Conservation (phyloP, 2,113 vertebrate species). For the Tor tambroides region DNA sequence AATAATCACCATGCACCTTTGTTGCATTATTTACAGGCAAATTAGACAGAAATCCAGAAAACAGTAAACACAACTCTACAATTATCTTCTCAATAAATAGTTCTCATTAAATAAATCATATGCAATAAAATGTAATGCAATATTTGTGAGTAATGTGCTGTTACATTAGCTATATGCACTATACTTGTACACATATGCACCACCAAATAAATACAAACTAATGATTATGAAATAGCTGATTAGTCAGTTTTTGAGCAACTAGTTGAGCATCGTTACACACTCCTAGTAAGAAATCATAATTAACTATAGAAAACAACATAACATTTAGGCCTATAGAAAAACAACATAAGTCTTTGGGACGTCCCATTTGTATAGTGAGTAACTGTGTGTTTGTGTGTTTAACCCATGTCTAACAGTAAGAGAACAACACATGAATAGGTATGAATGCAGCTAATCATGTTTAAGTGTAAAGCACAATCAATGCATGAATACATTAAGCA, state of each 20-base stretch:
- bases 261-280: no score
- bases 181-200: background rate
- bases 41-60: background rate
- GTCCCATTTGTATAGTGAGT: background rate
- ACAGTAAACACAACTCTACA: background rate
- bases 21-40: background rate
- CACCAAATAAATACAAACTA: no score
- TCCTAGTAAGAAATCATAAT: background rate
- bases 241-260: background rate
- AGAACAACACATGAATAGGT: slow-evolving; percentile 63
- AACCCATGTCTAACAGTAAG: background rate
- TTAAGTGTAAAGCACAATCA: slow-evolving; percentile 97
- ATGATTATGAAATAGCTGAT: background rate
- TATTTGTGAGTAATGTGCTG: background rate
- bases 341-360: background rate
- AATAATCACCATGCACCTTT: background rate
- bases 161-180: background rate
- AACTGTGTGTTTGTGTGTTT: background rate
- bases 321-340: no score
- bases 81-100: no score
- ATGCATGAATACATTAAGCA: slow-evolving; percentile 97
- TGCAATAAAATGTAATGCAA: background rate
- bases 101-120: background rate
- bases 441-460: slow-evolving; percentile 92
- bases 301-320: background rate